Evolutionary conservation across 2,888 invertebrate species (phyloP), one percentile per base, ranked within the genome.

Genomic region (Andrena minutula): DNA sequence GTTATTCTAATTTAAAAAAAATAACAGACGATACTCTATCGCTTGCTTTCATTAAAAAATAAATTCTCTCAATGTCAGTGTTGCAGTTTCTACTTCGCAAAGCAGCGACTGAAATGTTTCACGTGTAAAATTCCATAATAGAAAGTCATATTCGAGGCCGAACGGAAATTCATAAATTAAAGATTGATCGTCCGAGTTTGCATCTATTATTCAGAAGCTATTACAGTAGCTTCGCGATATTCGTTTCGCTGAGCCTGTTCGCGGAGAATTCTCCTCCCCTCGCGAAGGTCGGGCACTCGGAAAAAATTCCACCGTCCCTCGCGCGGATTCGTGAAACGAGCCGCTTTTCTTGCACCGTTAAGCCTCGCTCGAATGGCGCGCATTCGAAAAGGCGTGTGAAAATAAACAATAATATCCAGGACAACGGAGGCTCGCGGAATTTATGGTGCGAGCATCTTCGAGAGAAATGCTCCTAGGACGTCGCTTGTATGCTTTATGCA

Each of bases 401-500:
- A 74, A 83, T 78, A 78, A 82, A 82, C 74, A 72, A 68, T 64
- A 74, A 83, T 77, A 82, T 74, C 47, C 66, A 58, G 60, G 41
- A 63, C 68, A 78, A 65, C 65, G 64, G 63, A 41, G 71, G 8
- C 47, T 56, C 16, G 53, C 35, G 74, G 82, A 66, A 83, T 83
- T 75, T 78, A 82, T 73, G 61, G 82, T 58, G 79, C 71, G 77
- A 82, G 74, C 69, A 80, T 82, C 82, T 66, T 68, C 63, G 30
- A 12, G 78, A 51, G 82, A 83, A 83, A 83, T 63, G 47, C 30
- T 58, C 49, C 66, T 75, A 63, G 79, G 68, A 80, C 64, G 74
- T 84, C 85, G 75, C 64, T 32, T 28, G 80, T 51, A 73, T 82
- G 68, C 64, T 86, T 86, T 82, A 84, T 79, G 65, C 74, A 30